Conservation (phyloP, 2,888 invertebrate species). For the Drosophila crucigera region DNA sequence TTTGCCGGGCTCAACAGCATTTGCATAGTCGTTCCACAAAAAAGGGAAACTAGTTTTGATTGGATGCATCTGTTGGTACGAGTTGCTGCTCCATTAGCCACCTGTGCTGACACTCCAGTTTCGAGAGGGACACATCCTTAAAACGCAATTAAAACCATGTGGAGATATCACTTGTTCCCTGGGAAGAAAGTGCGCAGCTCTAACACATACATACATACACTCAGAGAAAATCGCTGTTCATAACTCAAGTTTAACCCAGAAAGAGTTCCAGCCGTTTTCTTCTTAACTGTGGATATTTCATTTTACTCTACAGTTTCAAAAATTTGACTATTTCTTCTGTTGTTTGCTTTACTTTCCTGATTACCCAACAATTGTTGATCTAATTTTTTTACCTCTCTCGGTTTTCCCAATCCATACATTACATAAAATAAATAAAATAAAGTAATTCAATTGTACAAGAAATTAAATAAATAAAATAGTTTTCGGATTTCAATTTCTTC, state of each 20-base stretch:
- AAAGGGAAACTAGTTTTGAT: slow-evolving; percentile 16
- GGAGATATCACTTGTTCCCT: slow-evolving; percentile 45
- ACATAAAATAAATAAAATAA: too few species aligned
- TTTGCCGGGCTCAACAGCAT: slow-evolving; percentile 46
- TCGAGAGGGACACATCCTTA: slow-evolving; percentile 31
- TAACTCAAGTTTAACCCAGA: accelerated
- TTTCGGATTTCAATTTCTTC: neutral
- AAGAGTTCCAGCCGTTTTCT: accelerated
- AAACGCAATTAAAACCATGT: slow-evolving; percentile 73
- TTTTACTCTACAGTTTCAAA: neutral
- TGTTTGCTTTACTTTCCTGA: neutral
- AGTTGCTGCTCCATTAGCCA: slow-evolving; percentile 46
- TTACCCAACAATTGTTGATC: accelerated
- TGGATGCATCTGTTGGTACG: slow-evolving; percentile 4
- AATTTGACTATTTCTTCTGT: neutral
- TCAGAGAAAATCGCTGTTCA: neutral
- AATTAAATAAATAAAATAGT: neutral
- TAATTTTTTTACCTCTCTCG: neutral
- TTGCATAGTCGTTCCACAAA: slow-evolving; percentile 36
- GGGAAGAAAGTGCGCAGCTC: slow-evolving; percentile 64
- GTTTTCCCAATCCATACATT: accelerated
- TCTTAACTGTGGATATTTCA: neutral
- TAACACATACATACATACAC: slow-evolving; percentile 10
- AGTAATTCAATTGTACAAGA: too few species aligned
- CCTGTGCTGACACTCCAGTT: slow-evolving; percentile 58